Percentiles rank a stretch among this genome's conserved stretches.
Evolutionary conservation across 2,797 vertebrate genomes (phyloP).

Genomic region (Stomatorhinus walkeri): DNA sequence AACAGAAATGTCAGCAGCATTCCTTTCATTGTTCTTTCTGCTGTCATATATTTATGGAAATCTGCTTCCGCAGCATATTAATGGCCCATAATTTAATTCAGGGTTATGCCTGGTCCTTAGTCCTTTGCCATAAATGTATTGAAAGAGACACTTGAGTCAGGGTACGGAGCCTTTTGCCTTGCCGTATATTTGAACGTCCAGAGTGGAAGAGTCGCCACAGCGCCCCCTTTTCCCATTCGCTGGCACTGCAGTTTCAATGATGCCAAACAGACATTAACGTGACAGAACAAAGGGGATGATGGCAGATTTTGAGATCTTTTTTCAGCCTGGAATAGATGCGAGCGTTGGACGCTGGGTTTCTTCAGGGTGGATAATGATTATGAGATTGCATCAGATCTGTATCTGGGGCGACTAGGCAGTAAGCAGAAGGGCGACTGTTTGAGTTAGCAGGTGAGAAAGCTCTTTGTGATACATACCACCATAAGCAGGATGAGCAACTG

Average conservation of each 20-base stretch:
- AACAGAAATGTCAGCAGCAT: neutral
- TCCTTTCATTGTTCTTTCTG: neutral
- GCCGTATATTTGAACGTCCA: neutral
- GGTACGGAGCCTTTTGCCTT: neutral
- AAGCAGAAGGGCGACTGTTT: neutral
- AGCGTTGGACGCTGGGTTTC: neutral
- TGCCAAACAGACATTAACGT: neutral
- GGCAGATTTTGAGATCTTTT: neutral
- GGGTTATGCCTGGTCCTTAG: neutral
- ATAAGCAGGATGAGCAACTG: neutral
- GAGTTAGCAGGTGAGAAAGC: neutral
- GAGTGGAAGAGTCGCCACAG: neutral
- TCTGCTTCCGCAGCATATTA: neutral
- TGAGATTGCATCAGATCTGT: neutral
- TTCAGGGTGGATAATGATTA: neutral
- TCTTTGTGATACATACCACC: neutral
- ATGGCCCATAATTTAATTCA: neutral
- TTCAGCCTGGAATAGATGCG: neutral
- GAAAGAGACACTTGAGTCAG: neutral
- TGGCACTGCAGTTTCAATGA: neutral
- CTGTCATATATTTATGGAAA: neutral
- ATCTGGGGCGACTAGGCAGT: neutral
- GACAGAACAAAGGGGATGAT: neutral
- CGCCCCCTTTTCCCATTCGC: neutral
- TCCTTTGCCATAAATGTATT: neutral